Evolutionary conservation across 2,888 invertebrate species (phyloP).

Genomic region (Icerya purchasi): DNA sequence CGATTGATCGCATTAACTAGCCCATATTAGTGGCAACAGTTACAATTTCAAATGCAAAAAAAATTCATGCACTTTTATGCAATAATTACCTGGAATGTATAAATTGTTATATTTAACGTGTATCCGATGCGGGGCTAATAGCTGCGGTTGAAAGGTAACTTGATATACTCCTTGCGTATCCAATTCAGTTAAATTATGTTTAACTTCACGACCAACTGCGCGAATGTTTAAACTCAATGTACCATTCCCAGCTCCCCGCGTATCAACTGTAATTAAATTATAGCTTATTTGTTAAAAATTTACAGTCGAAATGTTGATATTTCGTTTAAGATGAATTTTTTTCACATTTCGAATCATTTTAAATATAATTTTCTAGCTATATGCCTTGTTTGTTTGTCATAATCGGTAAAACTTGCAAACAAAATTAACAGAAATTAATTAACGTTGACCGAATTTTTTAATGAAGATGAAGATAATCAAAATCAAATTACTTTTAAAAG

Average conservation of each 20-base stretch:
- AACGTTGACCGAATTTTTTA: not conserved
- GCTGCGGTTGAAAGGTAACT: constrained; percentile 67
- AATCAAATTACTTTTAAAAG: constrained; percentile 47
- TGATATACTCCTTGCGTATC: constrained; percentile 51
- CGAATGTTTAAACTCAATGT: constrained; percentile 57
- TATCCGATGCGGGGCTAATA: constrained; percentile 69
- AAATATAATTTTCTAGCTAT: no score
- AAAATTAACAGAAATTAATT: not conserved
- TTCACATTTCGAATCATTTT: not conserved
- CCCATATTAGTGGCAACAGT: no score
- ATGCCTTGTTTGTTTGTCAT: no score
- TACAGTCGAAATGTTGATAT: not conserved
- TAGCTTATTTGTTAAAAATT: not conserved
- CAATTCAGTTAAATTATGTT: constrained; percentile 54
- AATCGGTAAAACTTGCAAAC: no score
- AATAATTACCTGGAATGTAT: constrained; percentile 33
- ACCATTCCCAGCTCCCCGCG: constrained; percentile 63
- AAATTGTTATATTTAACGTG: constrained; percentile 70
- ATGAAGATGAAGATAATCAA: constrained; percentile 9
- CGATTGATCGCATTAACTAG: no score
- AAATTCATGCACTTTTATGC: no score
- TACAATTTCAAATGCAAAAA: no score
- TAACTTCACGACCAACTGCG: constrained; percentile 59
- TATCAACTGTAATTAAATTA: constrained; percentile 37
- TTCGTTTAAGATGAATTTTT: not conserved